Base-by-base conservation (phyloP, 2,113 vertebrate genomes). In the Catagonus wagneri region DNA sequence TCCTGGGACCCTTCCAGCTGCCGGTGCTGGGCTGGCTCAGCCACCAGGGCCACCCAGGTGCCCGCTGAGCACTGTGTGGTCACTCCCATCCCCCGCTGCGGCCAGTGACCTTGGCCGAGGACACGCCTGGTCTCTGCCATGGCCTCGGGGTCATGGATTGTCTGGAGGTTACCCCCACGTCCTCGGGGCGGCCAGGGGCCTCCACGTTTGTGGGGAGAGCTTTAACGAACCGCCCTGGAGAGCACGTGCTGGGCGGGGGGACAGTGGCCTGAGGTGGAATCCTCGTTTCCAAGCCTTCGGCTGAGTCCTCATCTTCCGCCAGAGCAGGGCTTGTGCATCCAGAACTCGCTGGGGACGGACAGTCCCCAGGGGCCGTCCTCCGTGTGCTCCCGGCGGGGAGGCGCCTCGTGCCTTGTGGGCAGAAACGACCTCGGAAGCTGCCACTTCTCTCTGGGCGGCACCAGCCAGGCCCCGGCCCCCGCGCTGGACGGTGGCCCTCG, bases 191-290 rank as follows among this genome's bases (percentile, higher is more conserved):
- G 52, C 65, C 7, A 0, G 2, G 12, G n/a, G 27, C 7, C 7
- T 65, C 61, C 11, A 5, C 54, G 29, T 78, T 0, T 13, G 0
- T 2, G 8, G 52, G n/a, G n/a, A 54, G 39, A 16, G 39, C 27
- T 54, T 9, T 4, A 10, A 0, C 2, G 29, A 23, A 0, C 39
- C 6, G 2, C 23, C 6, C 27, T 1, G 1, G 69, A 32, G 16
- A 11, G 14, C 25, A 15, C 1, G 1, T 1, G 2, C 7, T 6
- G 0, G 39, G 6, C 1, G 32, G 4, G 10, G 7, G 14, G 32
- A 15, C 22, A 2, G 9, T 1, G 34, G 15, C 63, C 0, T 23
- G 71, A 22, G 44, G 7, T 25, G 23, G 63, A 22, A 3, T 6
- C 1, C 56, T 44, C 7, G 7, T 63, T 69, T 15, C 50, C 10